Conservation (phyloP, 2,888 invertebrate genomes). For the Archips crataeganus region DNA sequence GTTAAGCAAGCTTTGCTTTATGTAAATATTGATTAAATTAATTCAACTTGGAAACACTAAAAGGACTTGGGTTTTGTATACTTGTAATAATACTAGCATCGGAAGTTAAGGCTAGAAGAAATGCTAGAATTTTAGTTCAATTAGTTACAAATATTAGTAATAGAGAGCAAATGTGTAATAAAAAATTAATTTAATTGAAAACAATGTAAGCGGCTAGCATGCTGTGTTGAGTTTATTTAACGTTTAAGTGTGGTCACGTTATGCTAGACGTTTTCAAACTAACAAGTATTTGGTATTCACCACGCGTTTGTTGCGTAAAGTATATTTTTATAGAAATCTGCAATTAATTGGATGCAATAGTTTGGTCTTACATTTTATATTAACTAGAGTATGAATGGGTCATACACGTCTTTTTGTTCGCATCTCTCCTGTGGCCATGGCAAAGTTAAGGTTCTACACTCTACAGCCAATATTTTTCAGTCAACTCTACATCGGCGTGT, state of each 20-base stretch:
- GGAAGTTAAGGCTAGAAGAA: neutral
- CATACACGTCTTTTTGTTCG: no score
- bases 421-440: no score
- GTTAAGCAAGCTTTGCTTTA: slow-evolving; percentile 3
- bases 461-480: no score
- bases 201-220: neutral
- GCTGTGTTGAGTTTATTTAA: neutral
- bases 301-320: slow-evolving; percentile 4
- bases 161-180: neutral
- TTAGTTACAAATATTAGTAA: neutral
- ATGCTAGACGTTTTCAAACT: neutral
- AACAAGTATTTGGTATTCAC: neutral
- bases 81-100: neutral
- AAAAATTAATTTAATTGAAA: neutral
- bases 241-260: neutral
- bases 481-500: no score
- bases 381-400: neutral
- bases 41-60: neutral
- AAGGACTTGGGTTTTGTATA: neutral
- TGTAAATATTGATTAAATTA: slow-evolving; percentile 11
- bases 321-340: slow-evolving; percentile 18
- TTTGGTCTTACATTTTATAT: slow-evolving; percentile 3
- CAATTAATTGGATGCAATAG: neutral
- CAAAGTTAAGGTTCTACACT: no score
- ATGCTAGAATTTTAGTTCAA: slow-evolving; percentile 11